Evolutionary conservation across 2,113 vertebrate species (phyloP), one percentile per base, ranked within the genome.

Genomic region (Alectura lathami): DNA sequence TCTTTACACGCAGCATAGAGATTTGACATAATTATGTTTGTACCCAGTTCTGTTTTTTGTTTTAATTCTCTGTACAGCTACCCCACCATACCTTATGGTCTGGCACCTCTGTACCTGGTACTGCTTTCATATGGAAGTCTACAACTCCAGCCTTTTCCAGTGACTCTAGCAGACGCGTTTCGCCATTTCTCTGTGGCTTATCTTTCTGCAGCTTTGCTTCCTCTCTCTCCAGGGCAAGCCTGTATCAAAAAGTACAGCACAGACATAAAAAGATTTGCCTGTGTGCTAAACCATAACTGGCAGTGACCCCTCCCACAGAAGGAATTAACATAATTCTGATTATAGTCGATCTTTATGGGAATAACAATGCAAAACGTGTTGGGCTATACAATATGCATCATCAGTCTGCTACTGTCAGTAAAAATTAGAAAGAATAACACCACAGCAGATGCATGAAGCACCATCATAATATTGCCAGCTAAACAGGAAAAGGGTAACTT

Each of bases 71-170:
- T 27, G 8, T 1, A 66, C 6, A 32, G 9, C 13, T 76, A 20
- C 18, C 57, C 60, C 72, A 82, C 36, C 91, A 63, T 94, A 98
- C 99, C 98, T 98, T 98, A 91, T 99, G 99, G 60, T 98, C 98
- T 72, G 99, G 99, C 32, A 99, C 96, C 97, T 99, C 99, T 8
- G 99, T 99, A 70, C 99, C 99, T 18, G 99, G 99, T 34, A 99
- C 99, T 4, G 99, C 99, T 97, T 98, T 99, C 98, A 99, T 98
- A 51, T 98, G 98, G 69, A 99, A 99, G 86, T 99, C 98, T n/a
- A 98, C 95, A 45, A 98, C 96, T 43, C 98, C 98, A 3, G 96
- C 98, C 87, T 97, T 97, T 88, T 98, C 98, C 72, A 98, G 82
- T 0, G 98, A 98, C 68, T 98, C 95, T 72, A 98, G 12, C 29